phyloP scores from a whole-genome alignment of 2,113 vertebrate species.

The Camelus bactrianus region DNA sequence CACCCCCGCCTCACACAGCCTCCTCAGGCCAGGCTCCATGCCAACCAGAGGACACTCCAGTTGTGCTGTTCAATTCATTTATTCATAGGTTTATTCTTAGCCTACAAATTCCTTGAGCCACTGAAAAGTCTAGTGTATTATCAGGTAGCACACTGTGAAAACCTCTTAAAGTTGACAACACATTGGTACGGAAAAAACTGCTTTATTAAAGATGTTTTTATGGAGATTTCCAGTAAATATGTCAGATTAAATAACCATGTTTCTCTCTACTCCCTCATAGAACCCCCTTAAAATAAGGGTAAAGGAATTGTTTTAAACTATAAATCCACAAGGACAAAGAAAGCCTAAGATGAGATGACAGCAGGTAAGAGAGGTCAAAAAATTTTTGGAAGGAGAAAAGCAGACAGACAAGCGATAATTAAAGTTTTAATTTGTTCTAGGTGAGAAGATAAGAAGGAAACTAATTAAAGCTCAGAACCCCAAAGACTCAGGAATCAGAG shows the following conservation, averaged over 20 bases:
- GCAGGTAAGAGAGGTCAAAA: constrained; percentile 45
- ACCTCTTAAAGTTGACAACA: not conserved
- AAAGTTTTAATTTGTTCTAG: constrained; percentile 72
- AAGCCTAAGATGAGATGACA: not conserved
- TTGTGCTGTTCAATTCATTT: not conserved
- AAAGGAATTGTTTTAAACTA: not conserved
- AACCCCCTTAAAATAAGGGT: not conserved
- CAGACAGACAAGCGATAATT: constrained; percentile 72
- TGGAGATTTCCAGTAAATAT: not conserved
- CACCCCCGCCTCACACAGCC: not conserved
- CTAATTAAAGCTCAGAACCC: constrained; percentile 68
- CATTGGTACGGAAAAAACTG: not conserved
- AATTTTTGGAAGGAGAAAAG: constrained; percentile 42
- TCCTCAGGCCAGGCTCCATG: not conserved
- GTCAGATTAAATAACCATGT: not conserved
- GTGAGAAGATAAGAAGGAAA: constrained; percentile 61
- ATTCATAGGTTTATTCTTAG: not conserved
- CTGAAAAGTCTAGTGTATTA: not conserved
- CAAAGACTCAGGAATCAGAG: constrained; percentile 43
- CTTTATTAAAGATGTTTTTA: not conserved
- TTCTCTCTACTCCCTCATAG: not conserved
- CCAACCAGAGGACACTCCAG: not conserved
- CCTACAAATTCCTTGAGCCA: not conserved
- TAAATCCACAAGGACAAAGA: constrained; percentile 44
- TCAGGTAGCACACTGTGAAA: not conserved